Evolutionary conservation across 2,113 vertebrate genomes (phyloP), one percentile per base, ranked within the genome.

Genomic region (Pholis gunnellus): DNA sequence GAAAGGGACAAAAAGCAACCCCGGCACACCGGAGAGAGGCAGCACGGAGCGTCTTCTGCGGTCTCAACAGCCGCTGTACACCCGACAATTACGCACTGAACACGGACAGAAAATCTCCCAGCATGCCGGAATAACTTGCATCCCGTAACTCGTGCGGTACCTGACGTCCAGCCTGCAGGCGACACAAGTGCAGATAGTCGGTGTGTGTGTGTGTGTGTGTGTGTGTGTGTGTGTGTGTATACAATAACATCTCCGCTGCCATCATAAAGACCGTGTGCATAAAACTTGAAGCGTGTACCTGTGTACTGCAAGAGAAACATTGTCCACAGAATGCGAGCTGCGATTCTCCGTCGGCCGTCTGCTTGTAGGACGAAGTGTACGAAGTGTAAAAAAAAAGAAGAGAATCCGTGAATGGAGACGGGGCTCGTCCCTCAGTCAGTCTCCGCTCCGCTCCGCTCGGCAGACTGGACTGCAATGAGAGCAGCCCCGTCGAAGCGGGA

Each of bases 251-350:
- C 34, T 72, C 27, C 17, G 57, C 52, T 77, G 31, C 48, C 57
- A 66, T 25, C 15, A 15, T 13, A 50, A 46, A 81, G 36, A 36
- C 15, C 3, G 67, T 5, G 22, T 2, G n/a, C 36, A 64, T 44
- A 0, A 75, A 93, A 91, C 67, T 92, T 90, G 22, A 79, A 34
- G 17, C 76, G 8, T 22, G 46, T 95, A 96, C 95, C 95, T 95
- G 95, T 95, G 93, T 96, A 96, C 89, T 96, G 95, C 91, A 96
- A 81, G 73, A 96, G 95, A 93, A 96, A 96, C 95, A 96, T 96
- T 84, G 94, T 96, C 94, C 93, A 74, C 86, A 65, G 56, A 46
- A 34, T 89, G 76, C 75, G 80, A 91, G 69, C 17, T 61, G 82
- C 73, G 85, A 17, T 34, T 80, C 42, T 22, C 3, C 1, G 72